Conservation (phyloP, 2,888 invertebrate species). For the Chrysomela aeneicollis region DNA sequence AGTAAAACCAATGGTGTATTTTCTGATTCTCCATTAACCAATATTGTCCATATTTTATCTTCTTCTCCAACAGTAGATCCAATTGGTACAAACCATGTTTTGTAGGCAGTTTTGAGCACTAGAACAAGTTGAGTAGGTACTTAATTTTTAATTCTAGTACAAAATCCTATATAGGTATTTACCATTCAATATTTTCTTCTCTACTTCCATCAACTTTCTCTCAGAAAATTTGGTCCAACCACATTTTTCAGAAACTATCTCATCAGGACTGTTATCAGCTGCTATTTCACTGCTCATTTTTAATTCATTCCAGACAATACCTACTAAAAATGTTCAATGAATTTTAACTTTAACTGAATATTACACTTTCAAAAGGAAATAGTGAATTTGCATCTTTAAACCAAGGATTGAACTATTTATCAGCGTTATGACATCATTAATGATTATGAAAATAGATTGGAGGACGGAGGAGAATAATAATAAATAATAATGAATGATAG, state of each 20-base stretch:
- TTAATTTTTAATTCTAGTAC: neutral
- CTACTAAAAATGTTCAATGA: no score
- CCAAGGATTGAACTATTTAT: no score
- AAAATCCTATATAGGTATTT: conserved; percentile 61
- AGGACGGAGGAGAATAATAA: no score
- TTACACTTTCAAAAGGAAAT: no score
- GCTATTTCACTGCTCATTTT: no score
- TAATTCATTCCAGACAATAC: neutral
- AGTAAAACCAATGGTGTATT: conserved; percentile 86
- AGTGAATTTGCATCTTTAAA: no score
- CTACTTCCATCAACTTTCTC: conserved; percentile 78
- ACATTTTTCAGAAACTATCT: conserved; percentile 4
- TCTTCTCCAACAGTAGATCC: conserved; percentile 65
- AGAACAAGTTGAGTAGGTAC: conserved; percentile 25
- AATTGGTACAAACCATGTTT: conserved; percentile 63
- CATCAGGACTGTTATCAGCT: neutral
- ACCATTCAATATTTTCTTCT: conserved; percentile 85
- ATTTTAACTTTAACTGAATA: no score
- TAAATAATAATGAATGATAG: no score
- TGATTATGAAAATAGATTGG: no score
- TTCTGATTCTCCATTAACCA: conserved; percentile 66
- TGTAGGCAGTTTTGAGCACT: conserved; percentile 54
- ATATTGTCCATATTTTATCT: conserved; percentile 71
- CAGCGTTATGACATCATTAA: no score
- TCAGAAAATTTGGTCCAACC: conserved; percentile 81